Evolutionary conservation across 2,888 invertebrate species (phyloP).

Genomic region (Caenorhabditis macrosperma): DNA sequence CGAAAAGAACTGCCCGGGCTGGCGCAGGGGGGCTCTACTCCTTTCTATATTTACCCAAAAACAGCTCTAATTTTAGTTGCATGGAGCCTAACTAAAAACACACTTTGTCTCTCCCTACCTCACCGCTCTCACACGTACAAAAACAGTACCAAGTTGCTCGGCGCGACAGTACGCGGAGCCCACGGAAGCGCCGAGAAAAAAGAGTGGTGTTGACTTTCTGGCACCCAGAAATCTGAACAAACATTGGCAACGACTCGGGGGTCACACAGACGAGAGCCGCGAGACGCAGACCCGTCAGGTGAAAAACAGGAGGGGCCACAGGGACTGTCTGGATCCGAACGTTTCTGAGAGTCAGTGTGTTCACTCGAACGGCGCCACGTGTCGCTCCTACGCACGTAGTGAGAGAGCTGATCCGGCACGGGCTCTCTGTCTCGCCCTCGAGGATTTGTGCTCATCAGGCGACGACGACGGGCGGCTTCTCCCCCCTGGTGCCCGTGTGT

Average conservation of each 20-base stretch:
- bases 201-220: constrained; percentile 33
- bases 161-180: background rate
- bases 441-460: constrained; percentile 19
- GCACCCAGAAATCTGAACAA: constrained; percentile 56
- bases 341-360: background rate
- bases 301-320: constrained; percentile 17
- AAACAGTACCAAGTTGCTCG: constrained; percentile 53
- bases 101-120: constrained; percentile 37
- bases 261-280: background rate
- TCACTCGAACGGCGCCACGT: background rate
- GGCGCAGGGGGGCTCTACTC: background rate
- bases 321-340: constrained; percentile 25
- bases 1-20: constrained; percentile 9
- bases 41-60: constrained; percentile 48
- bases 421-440: background rate
- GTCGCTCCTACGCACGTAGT: background rate
- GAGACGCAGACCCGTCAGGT: constrained; percentile 6
- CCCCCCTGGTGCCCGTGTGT: background rate
- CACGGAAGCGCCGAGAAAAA: constrained; percentile 38
- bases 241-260: constrained; percentile 4
- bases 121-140: constrained; percentile 1
- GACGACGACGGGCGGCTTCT: constrained; percentile 1
- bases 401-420: constrained; percentile 8
- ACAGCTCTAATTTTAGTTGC: constrained; percentile 54
- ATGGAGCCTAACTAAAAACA: constrained; percentile 45